These are phyloP conservation scores for Andrena minutula DNA, from an alignment of 2,888 invertebrate genomes.

Conservation along the genomic window DNA sequence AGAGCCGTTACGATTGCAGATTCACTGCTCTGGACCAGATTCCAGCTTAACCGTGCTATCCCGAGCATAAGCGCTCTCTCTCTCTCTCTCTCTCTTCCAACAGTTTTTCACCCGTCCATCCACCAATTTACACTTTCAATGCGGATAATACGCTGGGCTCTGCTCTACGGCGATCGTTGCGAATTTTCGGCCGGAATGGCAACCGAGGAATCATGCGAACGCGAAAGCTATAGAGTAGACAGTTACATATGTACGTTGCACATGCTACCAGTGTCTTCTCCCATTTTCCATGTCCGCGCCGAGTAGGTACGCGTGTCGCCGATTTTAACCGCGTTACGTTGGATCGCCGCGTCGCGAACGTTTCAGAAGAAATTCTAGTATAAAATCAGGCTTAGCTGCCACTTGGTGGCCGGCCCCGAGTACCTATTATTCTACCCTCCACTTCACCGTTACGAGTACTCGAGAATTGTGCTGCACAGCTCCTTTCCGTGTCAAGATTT, in stretches of 20 bases:
- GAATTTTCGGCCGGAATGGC: no score
- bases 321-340: conserved; percentile 12
- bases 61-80: conserved; percentile 20
- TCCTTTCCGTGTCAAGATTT: conserved; percentile 62
- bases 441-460: conserved; percentile 54
- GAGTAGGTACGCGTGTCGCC: not conserved
- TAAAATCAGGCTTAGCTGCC: conserved; percentile 50
- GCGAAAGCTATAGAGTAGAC: no score
- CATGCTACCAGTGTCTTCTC: no score
- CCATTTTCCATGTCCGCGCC: not conserved
- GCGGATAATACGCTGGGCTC: not conserved
- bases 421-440: conserved; percentile 60
- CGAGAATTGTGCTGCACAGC: conserved; percentile 56
- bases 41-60: conserved; percentile 25
- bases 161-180: no score
- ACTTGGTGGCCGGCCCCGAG: conserved; percentile 46
- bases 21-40: conserved; percentile 33
- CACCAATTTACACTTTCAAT: not conserved
- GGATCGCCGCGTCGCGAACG: conserved; percentile 16
- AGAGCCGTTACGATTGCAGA: conserved; percentile 68
- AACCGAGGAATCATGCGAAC: no score
- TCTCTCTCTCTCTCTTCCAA: not conserved
- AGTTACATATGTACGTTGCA: no score
- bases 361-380: conserved; percentile 29
- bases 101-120: not conserved